Conservation (phyloP, 2,797 vertebrate genomes). For the Chloroceryle amazona region DNA sequence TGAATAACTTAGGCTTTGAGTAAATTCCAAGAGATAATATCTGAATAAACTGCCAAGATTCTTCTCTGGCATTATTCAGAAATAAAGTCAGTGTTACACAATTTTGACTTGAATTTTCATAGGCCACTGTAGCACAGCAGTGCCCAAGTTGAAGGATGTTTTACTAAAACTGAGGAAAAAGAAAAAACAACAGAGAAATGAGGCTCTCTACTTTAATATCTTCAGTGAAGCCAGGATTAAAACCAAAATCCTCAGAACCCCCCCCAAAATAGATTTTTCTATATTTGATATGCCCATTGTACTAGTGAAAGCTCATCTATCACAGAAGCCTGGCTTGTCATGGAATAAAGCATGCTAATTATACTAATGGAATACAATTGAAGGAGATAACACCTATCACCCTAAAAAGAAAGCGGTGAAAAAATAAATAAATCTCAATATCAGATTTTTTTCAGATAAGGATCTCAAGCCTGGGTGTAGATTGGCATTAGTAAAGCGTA, state of each 20-base stretch:
- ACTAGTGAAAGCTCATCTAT: not conserved
- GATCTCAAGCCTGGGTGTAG: not conserved
- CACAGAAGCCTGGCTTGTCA: not conserved
- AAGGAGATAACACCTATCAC: not conserved
- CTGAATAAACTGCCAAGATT: conserved; percentile 40
- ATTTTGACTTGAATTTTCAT: not conserved
- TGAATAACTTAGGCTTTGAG: conserved; percentile 21
- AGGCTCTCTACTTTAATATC: not conserved
- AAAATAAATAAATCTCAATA: not conserved
- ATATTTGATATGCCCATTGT: not conserved
- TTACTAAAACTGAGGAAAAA: not conserved
- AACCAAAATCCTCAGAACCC: not conserved
- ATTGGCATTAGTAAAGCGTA: not conserved
- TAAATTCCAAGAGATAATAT: conserved; percentile 55
- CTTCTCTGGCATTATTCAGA: not conserved
- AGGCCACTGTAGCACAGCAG: not conserved
- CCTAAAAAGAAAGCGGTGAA: not conserved
- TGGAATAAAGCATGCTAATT: not conserved
- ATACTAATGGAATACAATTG: not conserved
- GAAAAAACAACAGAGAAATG: rapidly evolving
- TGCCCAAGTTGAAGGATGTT: not conserved
- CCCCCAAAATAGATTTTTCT: not conserved
- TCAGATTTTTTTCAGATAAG: not conserved
- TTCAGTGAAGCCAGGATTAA: not conserved
- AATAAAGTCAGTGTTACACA: not conserved